These are phyloP conservation scores for Bugulina stolonifera DNA, from an alignment of 2,888 invertebrate species.

Conservation along the genomic window DNA sequence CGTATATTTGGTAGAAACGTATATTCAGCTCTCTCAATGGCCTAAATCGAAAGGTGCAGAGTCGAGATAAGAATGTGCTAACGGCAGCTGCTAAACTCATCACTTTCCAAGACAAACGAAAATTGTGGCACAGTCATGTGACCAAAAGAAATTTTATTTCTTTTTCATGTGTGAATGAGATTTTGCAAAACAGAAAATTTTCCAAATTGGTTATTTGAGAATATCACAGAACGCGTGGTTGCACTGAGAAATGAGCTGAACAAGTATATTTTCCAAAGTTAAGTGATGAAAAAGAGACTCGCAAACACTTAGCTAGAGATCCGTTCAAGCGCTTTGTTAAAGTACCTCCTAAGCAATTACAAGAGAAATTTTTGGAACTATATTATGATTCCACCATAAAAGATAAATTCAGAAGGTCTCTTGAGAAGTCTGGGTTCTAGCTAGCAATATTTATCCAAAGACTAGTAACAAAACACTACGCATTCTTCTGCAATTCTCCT, in stretches of 20 bases:
- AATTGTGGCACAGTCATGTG: too few relatives aligned
- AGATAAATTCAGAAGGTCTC: too few relatives aligned
- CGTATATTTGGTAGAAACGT: slow-evolving; percentile 13
- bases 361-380: slow-evolving; percentile 20
- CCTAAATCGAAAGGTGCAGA: slow-evolving; percentile 1
- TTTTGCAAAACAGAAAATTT: too few relatives aligned
- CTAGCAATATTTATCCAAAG: slow-evolving; percentile 2
- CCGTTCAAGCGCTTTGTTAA: slow-evolving; percentile 21
- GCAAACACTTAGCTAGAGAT: slow-evolving; percentile 1
- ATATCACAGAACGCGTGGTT: too few relatives aligned
- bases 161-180: slow-evolving; percentile 13
- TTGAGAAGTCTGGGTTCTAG: not conserved
- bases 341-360: not conserved
- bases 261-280: slow-evolving; percentile 6
- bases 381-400: too few relatives aligned
- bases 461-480: not conserved
- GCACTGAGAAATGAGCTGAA: too few relatives aligned
- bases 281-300: not conserved
- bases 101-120: slow-evolving; percentile 8
- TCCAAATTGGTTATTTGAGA: slow-evolving; percentile 12
- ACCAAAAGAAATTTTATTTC: too few relatives aligned
- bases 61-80: slow-evolving; percentile 12
- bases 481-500: too few relatives aligned
- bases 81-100: slow-evolving; percentile 1
- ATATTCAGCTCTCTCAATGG: slow-evolving; percentile 8